phyloP scores from a whole-genome alignment of 2,797 vertebrate genomes.

The Parotocinclus haroldoi region DNA sequence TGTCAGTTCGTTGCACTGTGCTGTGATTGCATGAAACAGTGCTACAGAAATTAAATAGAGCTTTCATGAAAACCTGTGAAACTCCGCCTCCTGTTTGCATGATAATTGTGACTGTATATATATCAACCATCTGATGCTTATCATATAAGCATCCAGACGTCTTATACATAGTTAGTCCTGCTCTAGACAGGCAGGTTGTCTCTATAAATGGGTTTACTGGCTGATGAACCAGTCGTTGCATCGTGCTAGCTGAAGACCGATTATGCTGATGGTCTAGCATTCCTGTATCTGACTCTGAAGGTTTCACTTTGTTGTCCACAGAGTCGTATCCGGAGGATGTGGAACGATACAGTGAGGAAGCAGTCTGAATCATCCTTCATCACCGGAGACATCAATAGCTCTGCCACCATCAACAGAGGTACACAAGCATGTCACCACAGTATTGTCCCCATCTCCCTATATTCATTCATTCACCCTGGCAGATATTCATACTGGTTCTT shows the following conservation, averaged over 20 bases:
- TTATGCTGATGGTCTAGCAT: background rate
- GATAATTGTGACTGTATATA: background rate
- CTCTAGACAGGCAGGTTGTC: no score
- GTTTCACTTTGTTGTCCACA: slow-evolving; percentile 51
- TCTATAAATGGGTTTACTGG: no score
- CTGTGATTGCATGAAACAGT: slow-evolving; percentile 21
- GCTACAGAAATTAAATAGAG: background rate
- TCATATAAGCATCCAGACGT: no score
- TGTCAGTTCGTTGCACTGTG: slow-evolving; percentile 6
- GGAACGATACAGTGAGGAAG: slow-evolving; percentile 98
- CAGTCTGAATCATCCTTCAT: slow-evolving; percentile 99
- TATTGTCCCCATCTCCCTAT: no score
- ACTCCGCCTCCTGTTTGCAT: slow-evolving; percentile 1
- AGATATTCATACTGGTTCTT: no score
- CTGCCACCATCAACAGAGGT: slow-evolving; percentile 98
- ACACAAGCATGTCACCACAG: slow-evolving; percentile 38
- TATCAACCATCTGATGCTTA: no score
- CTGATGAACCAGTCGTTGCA: no score
- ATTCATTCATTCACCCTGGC: no score
- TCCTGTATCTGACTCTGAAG: background rate
- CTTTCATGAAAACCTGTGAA: slow-evolving; percentile 2
- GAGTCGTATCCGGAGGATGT: slow-evolving; percentile 99
- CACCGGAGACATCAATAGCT: slow-evolving; percentile 98
- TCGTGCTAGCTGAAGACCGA: no score
- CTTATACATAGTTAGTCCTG: no score